Percentiles rank a stretch among this genome's conserved stretches.
These are phyloP conservation scores for Ectropis grisescens DNA, from an alignment of 1,140 invertebrate species.

Conservation along the genomic window DNA sequence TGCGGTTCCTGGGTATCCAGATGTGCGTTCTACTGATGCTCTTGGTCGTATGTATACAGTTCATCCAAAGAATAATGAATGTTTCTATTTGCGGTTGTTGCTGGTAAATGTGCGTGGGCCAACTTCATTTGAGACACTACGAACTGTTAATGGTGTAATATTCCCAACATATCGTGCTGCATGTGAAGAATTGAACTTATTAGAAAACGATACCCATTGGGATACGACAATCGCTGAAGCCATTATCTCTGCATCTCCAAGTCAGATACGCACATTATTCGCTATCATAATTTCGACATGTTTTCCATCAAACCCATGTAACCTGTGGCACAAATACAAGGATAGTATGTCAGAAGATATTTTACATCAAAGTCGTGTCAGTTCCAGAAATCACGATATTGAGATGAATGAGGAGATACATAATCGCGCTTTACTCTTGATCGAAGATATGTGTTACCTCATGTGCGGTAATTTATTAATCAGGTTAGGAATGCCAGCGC, in stretches of 20 bases:
- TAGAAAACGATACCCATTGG: slow-evolving; percentile 36
- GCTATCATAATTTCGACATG: slow-evolving; percentile 25
- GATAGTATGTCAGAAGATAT: slow-evolving; percentile 45
- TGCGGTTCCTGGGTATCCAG: too few species aligned
- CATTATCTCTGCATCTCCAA: slow-evolving; percentile 18
- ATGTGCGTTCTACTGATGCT: too few species aligned
- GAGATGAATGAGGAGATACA: slow-evolving; percentile 6
- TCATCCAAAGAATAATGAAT: too few species aligned
- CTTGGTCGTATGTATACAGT: too few species aligned
- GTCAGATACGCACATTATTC: slow-evolving; percentile 35
- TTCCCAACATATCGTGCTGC: slow-evolving; percentile 45
- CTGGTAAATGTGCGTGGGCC: too few species aligned
- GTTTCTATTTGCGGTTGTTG: too few species aligned
- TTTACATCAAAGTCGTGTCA: slow-evolving; percentile 21
- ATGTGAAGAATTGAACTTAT: slow-evolving; percentile 23
- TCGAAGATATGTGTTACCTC: slow-evolving; percentile 22
- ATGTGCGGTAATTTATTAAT: slow-evolving; percentile 16
- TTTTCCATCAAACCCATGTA: too few species aligned
- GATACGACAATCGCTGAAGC: slow-evolving; percentile 34
- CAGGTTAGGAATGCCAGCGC: slow-evolving; percentile 39
- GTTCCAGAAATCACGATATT: slow-evolving; percentile 4
- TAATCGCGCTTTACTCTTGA: slow-evolving; percentile 15
- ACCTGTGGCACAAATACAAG: too few species aligned
- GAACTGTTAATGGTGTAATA: too few species aligned
- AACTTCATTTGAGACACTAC: too few species aligned